Evolutionary conservation across 2,797 vertebrate species (phyloP).

Genomic region (Sebastolobus altivelis): DNA sequence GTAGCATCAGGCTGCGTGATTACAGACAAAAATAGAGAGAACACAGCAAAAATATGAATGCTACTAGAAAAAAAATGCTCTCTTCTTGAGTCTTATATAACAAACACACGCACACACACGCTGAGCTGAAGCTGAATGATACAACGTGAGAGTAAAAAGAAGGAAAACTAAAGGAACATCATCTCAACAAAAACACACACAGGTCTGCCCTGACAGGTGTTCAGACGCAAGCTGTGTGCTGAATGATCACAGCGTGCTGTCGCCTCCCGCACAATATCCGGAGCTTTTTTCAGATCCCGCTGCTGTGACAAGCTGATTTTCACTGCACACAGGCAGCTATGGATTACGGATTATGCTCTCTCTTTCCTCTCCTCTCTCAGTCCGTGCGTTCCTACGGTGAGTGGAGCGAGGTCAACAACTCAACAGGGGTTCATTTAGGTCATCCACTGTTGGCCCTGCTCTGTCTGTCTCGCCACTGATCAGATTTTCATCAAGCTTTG

Average conservation of each 20-base stretch:
- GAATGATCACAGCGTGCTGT: slow-evolving; percentile 6
- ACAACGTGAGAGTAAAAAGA: neutral
- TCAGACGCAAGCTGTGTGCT: neutral
- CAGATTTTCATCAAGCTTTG: neutral
- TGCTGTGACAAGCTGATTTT: slow-evolving; percentile 50
- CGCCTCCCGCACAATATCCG: slow-evolving; percentile 26
- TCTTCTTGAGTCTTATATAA: slow-evolving; percentile 1
- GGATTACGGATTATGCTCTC: slow-evolving; percentile 70
- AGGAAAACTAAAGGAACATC: slow-evolving; percentile 1
- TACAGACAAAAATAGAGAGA: slow-evolving; percentile 31
- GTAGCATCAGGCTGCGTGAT: slow-evolving; percentile 3
- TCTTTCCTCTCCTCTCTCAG: slow-evolving; percentile 23
- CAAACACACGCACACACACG: neutral
- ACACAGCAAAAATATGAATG: neutral
- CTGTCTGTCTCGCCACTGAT: neutral
- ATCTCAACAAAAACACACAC: slow-evolving; percentile 4
- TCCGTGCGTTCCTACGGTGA: slow-evolving; percentile 15
- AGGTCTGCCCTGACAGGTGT: slow-evolving; percentile 29
- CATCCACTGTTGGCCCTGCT: neutral
- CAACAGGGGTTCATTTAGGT: slow-evolving; percentile 26
- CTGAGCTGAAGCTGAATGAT: neutral
- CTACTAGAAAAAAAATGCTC: neutral
- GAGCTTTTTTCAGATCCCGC: slow-evolving; percentile 32
- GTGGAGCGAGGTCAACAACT: slow-evolving; percentile 47
- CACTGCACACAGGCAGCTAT: slow-evolving; percentile 46